Evolutionary conservation across 2,797 vertebrate genomes (phyloP).

Genomic region (Acanthurus tractus): DNA sequence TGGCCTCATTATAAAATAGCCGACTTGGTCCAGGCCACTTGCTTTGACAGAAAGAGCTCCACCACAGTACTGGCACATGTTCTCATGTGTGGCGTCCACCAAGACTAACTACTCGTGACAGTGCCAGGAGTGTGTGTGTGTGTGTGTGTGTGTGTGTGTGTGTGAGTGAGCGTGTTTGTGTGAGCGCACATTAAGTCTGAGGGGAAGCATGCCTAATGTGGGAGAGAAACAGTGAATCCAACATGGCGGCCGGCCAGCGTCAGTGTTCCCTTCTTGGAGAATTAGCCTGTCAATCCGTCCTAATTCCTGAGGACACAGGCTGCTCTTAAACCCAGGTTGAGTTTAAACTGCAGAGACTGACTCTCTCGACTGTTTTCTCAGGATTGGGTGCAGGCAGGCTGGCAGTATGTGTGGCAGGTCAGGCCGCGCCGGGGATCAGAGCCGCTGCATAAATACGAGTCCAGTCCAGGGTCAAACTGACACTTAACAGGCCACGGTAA

Average conservation of each 20-base stretch:
- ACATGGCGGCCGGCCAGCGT: slow-evolving; percentile 69
- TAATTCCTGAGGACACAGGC: slow-evolving; percentile 69
- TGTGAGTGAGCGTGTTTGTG: slow-evolving; percentile 21
- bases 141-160: too few species aligned
- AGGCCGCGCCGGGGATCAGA: slow-evolving; percentile 35
- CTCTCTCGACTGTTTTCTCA: slow-evolving; percentile 53
- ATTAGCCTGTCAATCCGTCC: slow-evolving; percentile 73
- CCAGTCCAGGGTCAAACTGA: slow-evolving; percentile 39
- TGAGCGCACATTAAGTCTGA: slow-evolving; percentile 46
- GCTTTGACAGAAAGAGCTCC: slow-evolving; percentile 72
- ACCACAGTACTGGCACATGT: slow-evolving; percentile 66
- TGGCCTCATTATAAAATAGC: slow-evolving; percentile 57
- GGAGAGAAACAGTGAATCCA: slow-evolving; percentile 76
- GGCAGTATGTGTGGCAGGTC: slow-evolving; percentile 45
- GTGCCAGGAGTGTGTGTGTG: slow-evolving; percentile 73
- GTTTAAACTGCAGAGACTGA: slow-evolving; percentile 56
- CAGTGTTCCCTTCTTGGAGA: slow-evolving; percentile 68
- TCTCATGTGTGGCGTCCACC: slow-evolving; percentile 66
- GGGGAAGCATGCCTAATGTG: slow-evolving; percentile 76
- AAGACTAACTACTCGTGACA: slow-evolving; percentile 75
- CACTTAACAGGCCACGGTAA: slow-evolving; percentile 14
- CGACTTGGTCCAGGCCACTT: slow-evolving; percentile 44
- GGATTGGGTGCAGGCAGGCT: slow-evolving; percentile 54
- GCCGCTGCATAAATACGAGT: slow-evolving; percentile 37
- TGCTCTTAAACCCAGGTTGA: slow-evolving; percentile 53